A percentile compares a stretch with the other conserved stretches of the same genome.
Evolutionary conservation across 2,113 vertebrate species (phyloP).

Genomic region (Pollachius pollachius): DNA sequence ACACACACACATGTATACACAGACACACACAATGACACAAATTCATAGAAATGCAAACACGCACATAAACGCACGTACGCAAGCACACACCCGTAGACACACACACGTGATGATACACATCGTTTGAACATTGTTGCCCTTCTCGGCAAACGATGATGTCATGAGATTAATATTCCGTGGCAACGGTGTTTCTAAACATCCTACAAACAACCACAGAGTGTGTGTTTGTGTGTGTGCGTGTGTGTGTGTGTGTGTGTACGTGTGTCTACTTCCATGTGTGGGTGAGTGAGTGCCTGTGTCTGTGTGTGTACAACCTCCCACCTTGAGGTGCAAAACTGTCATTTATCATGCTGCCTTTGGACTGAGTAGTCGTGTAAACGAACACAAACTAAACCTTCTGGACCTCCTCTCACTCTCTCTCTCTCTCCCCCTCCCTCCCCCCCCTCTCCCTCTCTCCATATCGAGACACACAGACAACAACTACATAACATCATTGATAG

Average conservation of each 20-base stretch:
- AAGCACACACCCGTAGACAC: conserved; percentile 1
- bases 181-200: conserved; percentile 24
- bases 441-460: background rate
- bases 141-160: conserved; percentile 35
- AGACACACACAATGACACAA: no score
- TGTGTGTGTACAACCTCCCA: background rate
- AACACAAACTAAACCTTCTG: conserved; percentile 17
- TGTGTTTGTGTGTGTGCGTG: conserved; percentile 13
- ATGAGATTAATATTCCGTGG: conserved; percentile 39
- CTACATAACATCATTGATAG: no score
- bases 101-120: background rate
- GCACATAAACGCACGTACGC: conserved; percentile 5
- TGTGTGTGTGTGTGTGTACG: no score
- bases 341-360: conserved; percentile 26
- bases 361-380: conserved; percentile 18
- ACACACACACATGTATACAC: background rate
- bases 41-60: background rate
- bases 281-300: background rate
- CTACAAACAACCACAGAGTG: conserved; percentile 27
- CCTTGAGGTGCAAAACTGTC: conserved; percentile 6
- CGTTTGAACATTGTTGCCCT: conserved; percentile 15
- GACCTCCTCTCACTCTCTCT: background rate
- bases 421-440: background rate
- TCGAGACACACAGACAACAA: no score
- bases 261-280: no score